These are phyloP conservation scores for Austrofundulus limnaeus DNA, from an alignment of 2,113 vertebrate species.

Conservation along the genomic window DNA sequence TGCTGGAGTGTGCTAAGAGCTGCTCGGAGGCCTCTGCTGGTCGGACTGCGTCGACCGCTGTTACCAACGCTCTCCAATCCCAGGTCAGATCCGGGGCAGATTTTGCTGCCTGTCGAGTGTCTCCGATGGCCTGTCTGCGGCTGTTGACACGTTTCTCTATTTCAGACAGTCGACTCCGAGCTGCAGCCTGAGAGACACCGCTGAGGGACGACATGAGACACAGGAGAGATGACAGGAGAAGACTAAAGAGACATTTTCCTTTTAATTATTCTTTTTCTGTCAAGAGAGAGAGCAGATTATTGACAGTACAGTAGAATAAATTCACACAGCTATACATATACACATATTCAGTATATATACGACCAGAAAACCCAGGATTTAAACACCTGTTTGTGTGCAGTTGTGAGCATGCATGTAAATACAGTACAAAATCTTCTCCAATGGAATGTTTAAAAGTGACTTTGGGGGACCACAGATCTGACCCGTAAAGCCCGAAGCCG, in stretches of 20 bases:
- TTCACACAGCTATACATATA: no score
- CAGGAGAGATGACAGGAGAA: conserved; percentile 17
- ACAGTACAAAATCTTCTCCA: no score
- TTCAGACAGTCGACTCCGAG: conserved; percentile 73
- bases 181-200: conserved; percentile 51
- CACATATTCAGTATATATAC: no score
- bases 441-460: no score
- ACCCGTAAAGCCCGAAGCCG: no score
- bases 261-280: neutral
- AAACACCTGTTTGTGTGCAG: no score
- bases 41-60: neutral
- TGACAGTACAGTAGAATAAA: no score
- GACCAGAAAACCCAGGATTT: no score
- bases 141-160: conserved; percentile 76
- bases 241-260: neutral
- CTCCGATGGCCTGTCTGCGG: conserved; percentile 30
- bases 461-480: no score
- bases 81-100: neutral
- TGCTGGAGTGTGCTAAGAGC: conserved; percentile 36
- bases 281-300: neutral
- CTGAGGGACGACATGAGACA: conserved; percentile 32
- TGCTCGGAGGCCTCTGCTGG: conserved; percentile 1
- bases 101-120: neutral
- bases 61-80: neutral
- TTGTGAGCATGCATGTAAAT: no score